Percentiles rank a stretch among this genome's conserved stretches.
Evolutionary conservation across 2,113 vertebrate species (phyloP).

Genomic region (Etheostoma cragini): DNA sequence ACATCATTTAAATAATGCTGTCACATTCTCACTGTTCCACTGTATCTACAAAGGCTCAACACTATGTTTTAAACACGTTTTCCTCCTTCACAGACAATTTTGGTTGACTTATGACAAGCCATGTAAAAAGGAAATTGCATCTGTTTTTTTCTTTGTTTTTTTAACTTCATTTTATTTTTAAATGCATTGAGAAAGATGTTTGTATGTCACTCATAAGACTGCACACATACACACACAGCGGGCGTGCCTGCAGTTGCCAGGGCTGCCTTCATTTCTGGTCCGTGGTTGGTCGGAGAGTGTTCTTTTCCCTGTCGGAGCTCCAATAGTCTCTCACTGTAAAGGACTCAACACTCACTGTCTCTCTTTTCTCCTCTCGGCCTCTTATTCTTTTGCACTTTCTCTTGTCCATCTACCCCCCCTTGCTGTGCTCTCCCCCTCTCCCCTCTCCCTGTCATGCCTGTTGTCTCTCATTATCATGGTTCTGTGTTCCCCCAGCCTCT

Average conservation of each 20-base stretch:
- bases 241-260: slow-evolving; percentile 43
- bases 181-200: slow-evolving; percentile 30
- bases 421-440: slow-evolving; percentile 23
- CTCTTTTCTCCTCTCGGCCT: slow-evolving; percentile 23
- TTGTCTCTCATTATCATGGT: slow-evolving; percentile 72
- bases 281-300: slow-evolving; percentile 48
- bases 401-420: slow-evolving; percentile 21
- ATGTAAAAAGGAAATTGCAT: slow-evolving; percentile 31
- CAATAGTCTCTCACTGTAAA: slow-evolving; percentile 47
- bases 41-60: slow-evolving; percentile 73
- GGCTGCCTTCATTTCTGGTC: slow-evolving; percentile 50
- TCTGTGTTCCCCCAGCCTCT: slow-evolving; percentile 70
- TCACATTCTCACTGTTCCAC: slow-evolving; percentile 35
- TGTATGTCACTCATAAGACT: slow-evolving; percentile 38
- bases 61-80: slow-evolving; percentile 25
- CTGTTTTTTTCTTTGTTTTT: neutral
- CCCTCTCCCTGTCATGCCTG: slow-evolving; percentile 56
- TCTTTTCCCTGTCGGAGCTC: slow-evolving; percentile 59
- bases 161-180: neutral
- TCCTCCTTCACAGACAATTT: slow-evolving; percentile 10
- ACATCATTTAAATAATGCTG: slow-evolving; percentile 37
- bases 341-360: slow-evolving; percentile 46
- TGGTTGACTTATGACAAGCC: slow-evolving; percentile 31
- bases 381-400: slow-evolving; percentile 47
- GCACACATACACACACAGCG: slow-evolving; percentile 26